phyloP scores from a whole-genome alignment of 30 jellyfish, hydroid and myxozoan species.

The Cassiopea andromeda region DNA sequence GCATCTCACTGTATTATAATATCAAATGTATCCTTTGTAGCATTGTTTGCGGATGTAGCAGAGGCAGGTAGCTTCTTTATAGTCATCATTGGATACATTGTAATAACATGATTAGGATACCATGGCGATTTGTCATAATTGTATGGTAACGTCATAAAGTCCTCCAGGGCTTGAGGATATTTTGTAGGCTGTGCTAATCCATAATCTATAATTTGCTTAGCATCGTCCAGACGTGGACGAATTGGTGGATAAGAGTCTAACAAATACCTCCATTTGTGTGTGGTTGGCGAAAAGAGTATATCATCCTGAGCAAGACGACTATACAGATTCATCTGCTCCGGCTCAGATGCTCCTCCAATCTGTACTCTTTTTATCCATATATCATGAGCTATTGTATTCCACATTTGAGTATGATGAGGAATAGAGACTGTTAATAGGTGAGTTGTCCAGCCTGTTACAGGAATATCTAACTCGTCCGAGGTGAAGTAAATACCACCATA shows the following conservation, averaged over 20 bases:
- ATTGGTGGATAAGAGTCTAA: too few species aligned
- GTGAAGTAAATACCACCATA: neutral
- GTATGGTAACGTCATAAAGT: too few species aligned
- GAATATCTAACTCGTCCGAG: neutral
- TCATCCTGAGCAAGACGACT: neutral
- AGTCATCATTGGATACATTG: neutral
- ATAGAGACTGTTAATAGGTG: neutral
- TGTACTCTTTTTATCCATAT: neutral
- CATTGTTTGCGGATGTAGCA: neutral
- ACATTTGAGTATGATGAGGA: neutral
- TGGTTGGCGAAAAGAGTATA: neutral
- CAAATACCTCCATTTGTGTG: too few species aligned
- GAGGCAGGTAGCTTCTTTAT: neutral
- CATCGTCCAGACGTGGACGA: too few species aligned
- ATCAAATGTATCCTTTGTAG: neutral
- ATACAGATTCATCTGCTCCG: neutral
- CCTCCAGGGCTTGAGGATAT: too few species aligned
- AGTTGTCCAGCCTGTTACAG: neutral
- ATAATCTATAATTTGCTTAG: too few species aligned
- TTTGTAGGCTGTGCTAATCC: too few species aligned
- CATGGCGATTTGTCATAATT: too few species aligned
- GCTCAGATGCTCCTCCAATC: neutral
- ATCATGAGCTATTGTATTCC: neutral
- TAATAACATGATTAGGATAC: too few species aligned
- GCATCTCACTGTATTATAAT: neutral